Evolutionary conservation across 1,140 invertebrate genomes (phyloP).

Genomic region (Drusus annulatus): DNA sequence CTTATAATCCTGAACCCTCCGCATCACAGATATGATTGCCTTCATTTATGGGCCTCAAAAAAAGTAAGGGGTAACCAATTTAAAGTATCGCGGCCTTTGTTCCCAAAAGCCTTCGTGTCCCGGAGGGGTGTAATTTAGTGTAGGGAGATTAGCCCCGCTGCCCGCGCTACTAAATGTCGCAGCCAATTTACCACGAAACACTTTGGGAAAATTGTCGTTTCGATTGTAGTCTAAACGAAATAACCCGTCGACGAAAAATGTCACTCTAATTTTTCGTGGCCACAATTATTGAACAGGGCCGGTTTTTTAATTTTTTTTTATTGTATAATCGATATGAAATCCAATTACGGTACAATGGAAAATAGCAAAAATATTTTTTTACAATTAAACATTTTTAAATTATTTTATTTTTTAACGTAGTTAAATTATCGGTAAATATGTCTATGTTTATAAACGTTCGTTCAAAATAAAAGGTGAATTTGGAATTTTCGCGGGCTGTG

Average conservation of each 20-base stretch:
- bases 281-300: too few relatives aligned
- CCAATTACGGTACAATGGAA: too few relatives aligned
- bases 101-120: not conserved
- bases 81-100: constrained; percentile 36
- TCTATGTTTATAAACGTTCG: too few relatives aligned
- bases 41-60: constrained; percentile 13
- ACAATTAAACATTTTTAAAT: too few relatives aligned
- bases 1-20: not conserved
- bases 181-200: constrained; percentile 29
- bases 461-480: too few relatives aligned
- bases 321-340: too few relatives aligned
- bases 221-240: constrained; percentile 17
- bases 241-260: not conserved
- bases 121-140: constrained; percentile 30
- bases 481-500: too few relatives aligned
- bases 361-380: too few relatives aligned
- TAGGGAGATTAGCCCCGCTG: not conserved
- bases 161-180: constrained; percentile 6
- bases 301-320: too few relatives aligned
- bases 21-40: constrained; percentile 21
- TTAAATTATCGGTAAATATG: too few relatives aligned
- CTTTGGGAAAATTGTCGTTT: constrained; percentile 32
- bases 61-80: constrained; percentile 37
- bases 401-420: too few relatives aligned
- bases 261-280: too few relatives aligned